Evolutionary conservation across 37 sponge, comb jelly and placozoan species (phyloP), one percentile per base, ranked within the genome.

Genomic region (Chondrosia reniformis): DNA sequence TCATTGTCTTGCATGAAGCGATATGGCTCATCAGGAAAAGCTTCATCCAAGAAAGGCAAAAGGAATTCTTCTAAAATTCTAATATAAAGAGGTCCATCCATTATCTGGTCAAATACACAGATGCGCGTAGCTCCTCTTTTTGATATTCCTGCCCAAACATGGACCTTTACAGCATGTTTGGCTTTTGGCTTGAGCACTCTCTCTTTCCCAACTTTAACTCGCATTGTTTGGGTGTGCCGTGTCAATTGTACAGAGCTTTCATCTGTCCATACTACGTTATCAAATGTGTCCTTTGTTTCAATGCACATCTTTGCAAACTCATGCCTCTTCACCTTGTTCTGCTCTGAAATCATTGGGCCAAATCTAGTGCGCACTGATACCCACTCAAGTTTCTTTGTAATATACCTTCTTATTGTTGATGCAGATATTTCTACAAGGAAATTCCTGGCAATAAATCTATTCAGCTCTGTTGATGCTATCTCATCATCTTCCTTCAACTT

Each of bases 1-100:
- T n/a, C n/a, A n/a, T n/a, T n/a, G n/a, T n/a, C n/a, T 31, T 80
- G 81, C 67, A 33, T 67, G 38, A 80, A 80, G 4, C 81, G 45
- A 74, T 34, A 25, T 44, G 1, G 28, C 3, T 30, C 13, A 27
- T 41, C 6, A 43, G 9, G 58, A 56, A 56, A 6, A 24, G 3
- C 27, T 56, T 2, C 58, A 49, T 10, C 15, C 52, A 49, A 15
- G 52, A 49, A 49, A 15, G 52, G 52, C 52, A 49, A 49, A 49
- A 49, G 52, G 52, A 49, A 49, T 10, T 49, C 52, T 15, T 49
- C 52, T 49, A 56, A 6, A 28, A 56, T 56, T 8, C 7, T 56
- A 3, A 56, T 28, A 56, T 56, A 56, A 4, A 56, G 9, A 28
- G 58, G 58, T 28, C 7, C 58, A 2, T 56, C 58, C 58, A 56